These are phyloP conservation scores for Euwallacea similis DNA, from an alignment of 1,140 invertebrate genomes.

Conservation along the genomic window DNA sequence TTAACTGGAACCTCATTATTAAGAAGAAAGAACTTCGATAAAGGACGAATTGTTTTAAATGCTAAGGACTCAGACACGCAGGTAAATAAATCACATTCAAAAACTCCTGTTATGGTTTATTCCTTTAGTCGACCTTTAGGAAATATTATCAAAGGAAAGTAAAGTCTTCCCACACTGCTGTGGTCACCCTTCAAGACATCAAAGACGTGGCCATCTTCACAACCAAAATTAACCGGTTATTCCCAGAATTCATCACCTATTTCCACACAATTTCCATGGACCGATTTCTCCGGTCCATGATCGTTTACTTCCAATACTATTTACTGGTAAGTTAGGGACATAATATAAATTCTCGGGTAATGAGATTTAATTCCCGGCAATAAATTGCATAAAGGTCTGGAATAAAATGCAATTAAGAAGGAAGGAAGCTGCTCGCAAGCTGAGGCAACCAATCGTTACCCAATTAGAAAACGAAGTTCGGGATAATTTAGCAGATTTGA, in stretches of 20 bases:
- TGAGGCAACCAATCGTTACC: slow-evolving; percentile 61
- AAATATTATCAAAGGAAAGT: slow-evolving; percentile 61
- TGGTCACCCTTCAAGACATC: slow-evolving; percentile 63
- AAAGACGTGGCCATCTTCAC: slow-evolving; percentile 66
- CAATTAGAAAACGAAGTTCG: slow-evolving; percentile 57
- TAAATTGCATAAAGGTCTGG: slow-evolving; percentile 53
- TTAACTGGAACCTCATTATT: slow-evolving; percentile 17
- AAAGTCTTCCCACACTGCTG: slow-evolving; percentile 56
- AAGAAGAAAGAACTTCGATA: slow-evolving; percentile 25
- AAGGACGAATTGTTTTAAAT: slow-evolving; percentile 25
- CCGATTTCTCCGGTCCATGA: slow-evolving; percentile 62
- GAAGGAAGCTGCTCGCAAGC: slow-evolving; percentile 59
- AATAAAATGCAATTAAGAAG: slow-evolving; percentile 59
- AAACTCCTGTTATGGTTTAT: neutral
- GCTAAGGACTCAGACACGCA: slow-evolving; percentile 29
- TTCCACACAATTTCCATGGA: slow-evolving; percentile 62
- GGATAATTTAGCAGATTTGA: slow-evolving; percentile 61
- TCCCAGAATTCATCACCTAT: slow-evolving; percentile 60
- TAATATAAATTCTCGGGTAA: neutral
- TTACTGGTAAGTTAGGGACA: slow-evolving; percentile 54
- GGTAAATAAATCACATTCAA: slow-evolving; percentile 17
- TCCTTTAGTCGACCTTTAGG: slow-evolving; percentile 59
- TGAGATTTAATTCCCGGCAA: slow-evolving; percentile 14
- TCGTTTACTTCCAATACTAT: slow-evolving; percentile 65
- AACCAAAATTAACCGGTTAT: slow-evolving; percentile 58